A percentile compares a stretch with the other conserved stretches of the same genome.
phyloP scores from a whole-genome alignment of 37 sponge, comb jelly and placozoan genomes.

The Mnemiopsis leidyi region DNA sequence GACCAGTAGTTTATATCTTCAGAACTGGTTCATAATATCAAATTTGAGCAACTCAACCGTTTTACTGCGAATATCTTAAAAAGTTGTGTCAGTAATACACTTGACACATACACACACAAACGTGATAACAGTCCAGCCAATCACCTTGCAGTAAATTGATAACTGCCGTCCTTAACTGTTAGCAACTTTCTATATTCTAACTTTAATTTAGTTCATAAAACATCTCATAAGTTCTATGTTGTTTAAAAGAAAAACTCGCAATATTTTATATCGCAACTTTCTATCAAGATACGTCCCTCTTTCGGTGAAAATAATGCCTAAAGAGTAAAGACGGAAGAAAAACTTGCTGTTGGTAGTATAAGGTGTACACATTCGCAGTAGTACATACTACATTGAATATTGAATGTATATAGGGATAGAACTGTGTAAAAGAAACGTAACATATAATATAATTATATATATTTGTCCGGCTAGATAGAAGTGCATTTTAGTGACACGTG shows the following conservation, averaged over 20 bases:
- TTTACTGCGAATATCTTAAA: neutral
- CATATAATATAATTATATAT: too few relatives aligned
- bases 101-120: too few relatives aligned
- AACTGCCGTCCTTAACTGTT: too few relatives aligned
- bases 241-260: neutral
- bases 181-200: neutral
- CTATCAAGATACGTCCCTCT: neutral
- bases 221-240: neutral
- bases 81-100: too few relatives aligned
- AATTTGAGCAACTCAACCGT: neutral
- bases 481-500: neutral
- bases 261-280: neutral
- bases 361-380: too few relatives aligned
- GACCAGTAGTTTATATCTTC: slow-evolving; percentile 11
- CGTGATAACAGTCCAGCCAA: too few relatives aligned
- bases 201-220: neutral
- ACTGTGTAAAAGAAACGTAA: neutral
- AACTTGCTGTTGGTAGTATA: neutral
- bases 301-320: neutral
- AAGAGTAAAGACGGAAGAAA: neutral
- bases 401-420: neutral
- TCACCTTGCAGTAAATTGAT: too few relatives aligned
- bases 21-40: neutral
- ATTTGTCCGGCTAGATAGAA: neutral
- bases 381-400: too few relatives aligned